These are phyloP conservation scores for Corythornis cristatus DNA, from an alignment of 2,113 vertebrate genomes.

Conservation along the genomic window DNA sequence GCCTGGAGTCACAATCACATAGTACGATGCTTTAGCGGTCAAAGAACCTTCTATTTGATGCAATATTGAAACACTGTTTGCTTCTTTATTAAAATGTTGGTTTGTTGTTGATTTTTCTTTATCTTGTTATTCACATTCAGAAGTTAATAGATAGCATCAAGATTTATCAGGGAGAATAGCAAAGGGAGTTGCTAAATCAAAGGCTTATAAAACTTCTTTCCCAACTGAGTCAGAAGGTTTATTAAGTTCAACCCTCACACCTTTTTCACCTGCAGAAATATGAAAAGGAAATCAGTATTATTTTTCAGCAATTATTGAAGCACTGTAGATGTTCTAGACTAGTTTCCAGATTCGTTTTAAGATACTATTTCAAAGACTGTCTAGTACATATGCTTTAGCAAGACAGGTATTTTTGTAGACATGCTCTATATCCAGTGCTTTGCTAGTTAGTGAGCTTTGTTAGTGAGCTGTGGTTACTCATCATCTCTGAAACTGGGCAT, in stretches of 20 bases:
- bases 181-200: constrained; percentile 63
- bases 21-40: constrained; percentile 72
- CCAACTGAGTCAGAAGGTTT: constrained; percentile 88
- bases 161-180: constrained; percentile 51
- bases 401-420: neutral
- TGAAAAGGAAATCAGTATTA: neutral
- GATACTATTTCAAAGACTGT: neutral
- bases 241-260: constrained; percentile 92
- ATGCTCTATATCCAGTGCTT: neutral
- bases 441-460: neutral
- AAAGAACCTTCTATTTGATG: constrained; percentile 69
- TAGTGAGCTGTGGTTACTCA: accelerated
- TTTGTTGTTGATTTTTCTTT: constrained; percentile 69
- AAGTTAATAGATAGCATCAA: constrained; percentile 70
- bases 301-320: neutral
- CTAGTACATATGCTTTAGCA: neutral
- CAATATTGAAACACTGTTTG: constrained; percentile 61
- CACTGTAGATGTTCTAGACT: neutral
- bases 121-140: constrained; percentile 72
- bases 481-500: neutral
- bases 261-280: constrained; percentile 87
- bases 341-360: neutral
- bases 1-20: constrained; percentile 72
- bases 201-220: constrained; percentile 76
- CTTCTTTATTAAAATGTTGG: constrained; percentile 64